Percentiles rank a stretch among this genome's conserved stretches.
phyloP scores from a whole-genome alignment of 2,797 vertebrate genomes.

The Pagetopsis macropterus region DNA sequence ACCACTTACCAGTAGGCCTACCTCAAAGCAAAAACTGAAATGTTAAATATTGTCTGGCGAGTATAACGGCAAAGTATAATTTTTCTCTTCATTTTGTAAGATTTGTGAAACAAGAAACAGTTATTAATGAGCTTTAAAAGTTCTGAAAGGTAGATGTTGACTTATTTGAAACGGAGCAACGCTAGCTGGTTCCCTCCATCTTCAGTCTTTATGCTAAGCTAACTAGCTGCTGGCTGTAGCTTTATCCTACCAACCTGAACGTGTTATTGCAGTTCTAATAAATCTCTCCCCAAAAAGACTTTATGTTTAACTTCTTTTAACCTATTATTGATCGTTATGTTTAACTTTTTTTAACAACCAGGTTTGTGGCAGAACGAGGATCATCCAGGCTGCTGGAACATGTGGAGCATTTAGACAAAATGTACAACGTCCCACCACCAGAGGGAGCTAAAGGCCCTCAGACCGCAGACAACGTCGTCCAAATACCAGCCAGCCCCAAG shows the following conservation, averaged over 20 bases:
- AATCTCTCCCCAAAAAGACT: background rate
- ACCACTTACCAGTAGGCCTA: background rate
- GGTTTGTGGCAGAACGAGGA: constrained; percentile 89
- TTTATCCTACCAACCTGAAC: background rate
- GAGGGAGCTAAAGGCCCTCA: constrained; percentile 44
- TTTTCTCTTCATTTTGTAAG: too few relatives aligned
- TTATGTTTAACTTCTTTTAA: background rate
- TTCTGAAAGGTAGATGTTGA: background rate
- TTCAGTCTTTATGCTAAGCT: background rate
- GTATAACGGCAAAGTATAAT: too few relatives aligned
- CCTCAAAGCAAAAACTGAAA: too few relatives aligned
- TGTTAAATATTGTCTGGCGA: too few relatives aligned
- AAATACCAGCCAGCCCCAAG: constrained; percentile 73
- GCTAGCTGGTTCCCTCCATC: background rate
- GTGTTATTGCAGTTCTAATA: background rate
- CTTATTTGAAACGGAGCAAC: background rate
- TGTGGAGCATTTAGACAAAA: constrained; percentile 86
- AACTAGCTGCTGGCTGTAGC: background rate
- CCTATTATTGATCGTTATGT: too few relatives aligned
- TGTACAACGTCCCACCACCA: constrained; percentile 83
- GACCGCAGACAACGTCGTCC: constrained; percentile 14
- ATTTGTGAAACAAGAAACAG: background rate
- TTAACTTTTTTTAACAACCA: constrained; percentile 45
- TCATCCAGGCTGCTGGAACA: constrained; percentile 87
- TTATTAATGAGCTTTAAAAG: background rate